A percentile compares a stretch with the other conserved stretches of the same genome.
Conservation (phyloP, 2,888 invertebrate species). For the Lordiphosa andalusiaca region DNA sequence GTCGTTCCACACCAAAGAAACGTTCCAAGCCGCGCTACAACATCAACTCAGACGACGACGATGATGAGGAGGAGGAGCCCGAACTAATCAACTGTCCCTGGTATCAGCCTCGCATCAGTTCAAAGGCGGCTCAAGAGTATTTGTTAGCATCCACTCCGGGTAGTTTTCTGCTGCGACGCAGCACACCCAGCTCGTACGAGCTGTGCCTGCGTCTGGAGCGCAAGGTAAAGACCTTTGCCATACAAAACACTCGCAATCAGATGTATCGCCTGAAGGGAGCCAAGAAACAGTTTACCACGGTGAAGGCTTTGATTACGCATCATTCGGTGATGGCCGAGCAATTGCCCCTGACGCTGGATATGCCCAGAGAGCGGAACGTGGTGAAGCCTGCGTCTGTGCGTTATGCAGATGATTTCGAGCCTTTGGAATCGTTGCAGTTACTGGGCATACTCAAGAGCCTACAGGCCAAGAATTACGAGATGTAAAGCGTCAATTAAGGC, state of each 20-base stretch:
- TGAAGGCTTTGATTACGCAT: conserved; percentile 95
- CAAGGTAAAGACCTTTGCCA: conserved; percentile 67
- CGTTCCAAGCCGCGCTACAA: conserved; percentile 41
- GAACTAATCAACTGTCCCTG: conserved; percentile 64
- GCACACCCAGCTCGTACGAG: conserved; percentile 63
- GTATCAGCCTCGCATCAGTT: conserved; percentile 74
- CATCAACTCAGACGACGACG: conserved; percentile 51
- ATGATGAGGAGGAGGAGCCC: conserved; percentile 50
- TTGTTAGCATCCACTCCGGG: conserved; percentile 62
- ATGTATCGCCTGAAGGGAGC: conserved; percentile 86
- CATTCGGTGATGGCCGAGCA: conserved; percentile 98
- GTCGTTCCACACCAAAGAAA: conserved; percentile 41
- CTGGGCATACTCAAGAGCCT: conserved; percentile 72
- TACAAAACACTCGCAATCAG: conserved; percentile 58
- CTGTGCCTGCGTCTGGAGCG: conserved; percentile 67
- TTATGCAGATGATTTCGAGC: conserved; percentile 88
- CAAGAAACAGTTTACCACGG: conserved; percentile 95
- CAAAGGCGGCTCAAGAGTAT: conserved; percentile 65
- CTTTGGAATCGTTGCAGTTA: conserved; percentile 84
- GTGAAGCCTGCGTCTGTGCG: conserved; percentile 50
- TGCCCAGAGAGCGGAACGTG: conserved; percentile 82
- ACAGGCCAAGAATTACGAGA: conserved; percentile 70
- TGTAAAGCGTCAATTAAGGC: conserved; percentile 25
- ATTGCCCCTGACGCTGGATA: conserved; percentile 92
- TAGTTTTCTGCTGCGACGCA: conserved; percentile 71